phyloP scores from a whole-genome alignment of 2,888 invertebrate species.

The Tachina lurida region DNA sequence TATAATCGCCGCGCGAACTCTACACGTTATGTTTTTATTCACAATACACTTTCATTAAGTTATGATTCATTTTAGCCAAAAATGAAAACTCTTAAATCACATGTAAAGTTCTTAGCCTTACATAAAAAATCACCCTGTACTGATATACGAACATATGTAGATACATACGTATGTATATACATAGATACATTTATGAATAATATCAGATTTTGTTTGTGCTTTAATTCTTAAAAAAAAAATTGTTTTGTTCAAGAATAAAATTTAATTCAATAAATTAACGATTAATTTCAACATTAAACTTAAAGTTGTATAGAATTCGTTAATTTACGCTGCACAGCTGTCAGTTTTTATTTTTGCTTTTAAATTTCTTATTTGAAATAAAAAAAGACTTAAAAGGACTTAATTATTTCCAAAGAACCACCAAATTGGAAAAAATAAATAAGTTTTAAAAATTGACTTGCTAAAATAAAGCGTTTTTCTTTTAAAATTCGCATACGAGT shows the following conservation, averaged over 20 bases:
- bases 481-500: background rate
- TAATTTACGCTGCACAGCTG: slow-evolving; percentile 41
- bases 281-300: slow-evolving; percentile 41
- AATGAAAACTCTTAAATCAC: too few relatives aligned
- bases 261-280: slow-evolving; percentile 61
- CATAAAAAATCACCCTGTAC: too few relatives aligned
- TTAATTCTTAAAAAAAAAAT: slow-evolving; percentile 12
- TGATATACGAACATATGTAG: too few relatives aligned
- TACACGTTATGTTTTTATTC: too few relatives aligned
- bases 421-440: slow-evolving; percentile 5
- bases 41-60: too few relatives aligned
- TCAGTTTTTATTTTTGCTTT: slow-evolving; percentile 14
- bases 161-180: too few relatives aligned
- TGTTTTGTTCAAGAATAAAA: slow-evolving; percentile 22
- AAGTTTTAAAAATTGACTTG: slow-evolving; percentile 12
- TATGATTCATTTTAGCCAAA: too few relatives aligned
- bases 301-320: background rate
- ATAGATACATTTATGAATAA: too few relatives aligned
- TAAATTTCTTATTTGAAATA: background rate
- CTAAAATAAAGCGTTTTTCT: background rate
- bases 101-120: too few relatives aligned
- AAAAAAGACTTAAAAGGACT: slow-evolving; percentile 46
- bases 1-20: too few relatives aligned
- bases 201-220: background rate
- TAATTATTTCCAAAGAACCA: slow-evolving; percentile 36